Percentiles rank a stretch among this genome's conserved stretches.
Evolutionary conservation across 2,113 vertebrate genomes (phyloP).

Genomic region (Lepidothrix coronata): DNA sequence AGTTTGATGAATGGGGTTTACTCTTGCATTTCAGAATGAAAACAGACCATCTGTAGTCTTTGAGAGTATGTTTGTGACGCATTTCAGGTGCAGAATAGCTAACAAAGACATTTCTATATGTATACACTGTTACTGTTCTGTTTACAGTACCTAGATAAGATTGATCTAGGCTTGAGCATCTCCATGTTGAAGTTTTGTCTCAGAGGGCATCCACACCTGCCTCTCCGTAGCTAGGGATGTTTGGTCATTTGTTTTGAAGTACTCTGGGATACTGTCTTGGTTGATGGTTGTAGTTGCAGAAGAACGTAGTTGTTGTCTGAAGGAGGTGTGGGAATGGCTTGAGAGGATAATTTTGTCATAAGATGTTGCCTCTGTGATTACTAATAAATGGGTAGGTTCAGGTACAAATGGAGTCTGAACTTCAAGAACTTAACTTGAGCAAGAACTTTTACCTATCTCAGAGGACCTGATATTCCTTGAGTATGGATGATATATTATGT

Average conservation of each 20-base stretch:
- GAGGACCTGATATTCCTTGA: neutral
- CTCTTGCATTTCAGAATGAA: neutral
- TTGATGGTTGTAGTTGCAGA: neutral
- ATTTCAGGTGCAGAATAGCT: neutral
- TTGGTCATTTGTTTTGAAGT: neutral
- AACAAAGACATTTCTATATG: neutral
- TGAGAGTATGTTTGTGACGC: neutral
- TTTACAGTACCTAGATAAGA: neutral
- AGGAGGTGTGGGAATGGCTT: neutral
- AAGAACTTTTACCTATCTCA: neutral
- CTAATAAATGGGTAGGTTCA: neutral
- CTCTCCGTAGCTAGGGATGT: neutral
- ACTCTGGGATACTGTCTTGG: neutral
- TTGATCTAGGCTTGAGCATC: neutral
- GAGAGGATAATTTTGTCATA: neutral
- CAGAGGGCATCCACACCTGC: neutral
- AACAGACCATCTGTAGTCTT: neutral
- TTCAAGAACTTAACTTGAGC: neutral
- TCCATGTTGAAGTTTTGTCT: neutral
- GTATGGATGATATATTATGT: neutral
- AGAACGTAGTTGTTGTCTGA: neutral
- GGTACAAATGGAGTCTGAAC: neutral
- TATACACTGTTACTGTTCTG: neutral
- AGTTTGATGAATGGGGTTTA: neutral
- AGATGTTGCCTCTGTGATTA: neutral